A percentile compares a stretch with the other conserved stretches of the same genome.
Conservation (phyloP, 1,140 invertebrate genomes). For the Bombus turneri region DNA sequence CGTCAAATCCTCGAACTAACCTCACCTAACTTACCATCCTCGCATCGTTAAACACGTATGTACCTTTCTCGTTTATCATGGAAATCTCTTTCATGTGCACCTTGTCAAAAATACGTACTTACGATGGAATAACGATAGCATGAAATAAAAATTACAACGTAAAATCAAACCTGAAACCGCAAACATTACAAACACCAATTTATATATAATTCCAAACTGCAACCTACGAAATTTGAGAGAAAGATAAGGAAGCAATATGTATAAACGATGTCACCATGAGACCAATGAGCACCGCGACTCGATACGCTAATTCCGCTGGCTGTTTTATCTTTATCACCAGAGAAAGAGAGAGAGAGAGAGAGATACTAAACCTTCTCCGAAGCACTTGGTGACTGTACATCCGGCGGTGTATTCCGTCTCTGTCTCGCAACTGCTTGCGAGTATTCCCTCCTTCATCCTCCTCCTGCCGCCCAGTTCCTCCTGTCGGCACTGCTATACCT, state of each 20-base stretch:
- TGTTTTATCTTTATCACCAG: background rate
- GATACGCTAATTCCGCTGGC: background rate
- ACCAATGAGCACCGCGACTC: background rate
- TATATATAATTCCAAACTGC: background rate
- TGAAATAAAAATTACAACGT: background rate
- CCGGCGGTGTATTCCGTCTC: background rate
- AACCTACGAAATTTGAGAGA: background rate
- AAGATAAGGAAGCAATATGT: background rate
- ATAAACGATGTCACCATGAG: background rate
- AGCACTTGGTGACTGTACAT: constrained; percentile 44
- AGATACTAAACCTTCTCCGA: constrained; percentile 29
- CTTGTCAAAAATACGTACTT: background rate
- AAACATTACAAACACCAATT: background rate
- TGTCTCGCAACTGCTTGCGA: background rate
- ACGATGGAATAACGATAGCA: background rate
- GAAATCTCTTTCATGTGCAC: background rate
- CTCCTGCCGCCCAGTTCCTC: background rate
- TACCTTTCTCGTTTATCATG: too few species aligned
- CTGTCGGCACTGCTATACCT: background rate
- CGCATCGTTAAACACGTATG: background rate
- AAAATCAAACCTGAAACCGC: background rate
- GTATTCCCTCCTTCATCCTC: constrained; percentile 5
- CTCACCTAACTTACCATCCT: background rate
- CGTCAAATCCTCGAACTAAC: background rate
- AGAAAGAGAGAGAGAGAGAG: background rate